Evolutionary conservation across 2,888 invertebrate genomes (phyloP), one percentile per base, ranked within the genome.

Genomic region (Drosophila pseudotalamancana): DNA sequence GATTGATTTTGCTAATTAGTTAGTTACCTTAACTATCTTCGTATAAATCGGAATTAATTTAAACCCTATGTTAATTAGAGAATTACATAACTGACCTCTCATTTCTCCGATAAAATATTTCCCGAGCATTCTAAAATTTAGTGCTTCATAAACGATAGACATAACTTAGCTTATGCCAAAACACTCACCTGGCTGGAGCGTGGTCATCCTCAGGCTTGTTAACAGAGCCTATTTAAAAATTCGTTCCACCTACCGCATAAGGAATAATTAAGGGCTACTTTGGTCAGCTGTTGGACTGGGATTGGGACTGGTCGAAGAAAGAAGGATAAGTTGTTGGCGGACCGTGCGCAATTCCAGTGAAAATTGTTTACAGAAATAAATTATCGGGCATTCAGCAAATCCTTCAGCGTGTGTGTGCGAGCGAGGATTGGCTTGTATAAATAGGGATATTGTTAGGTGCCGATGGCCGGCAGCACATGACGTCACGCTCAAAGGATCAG

Each of bases 341-440:
- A 60, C 29, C 71, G 73, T 67, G 72, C 63, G 62, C 65, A 66
- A 68, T 86, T 88, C 84, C 69, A 72, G 70, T 60, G 77, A 87
- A 80, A 83, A 79, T 35, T 87, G 84, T 87, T 88, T 88, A 87
- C 77, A 80, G 82, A 88, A 76, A 88, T 88, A 88, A 87, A 87
- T 88, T 77, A 78, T 69, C 77, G 62, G 74, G 64, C 67, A 72
- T 70, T 75, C 83, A 69, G 72, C 64, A 86, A 80, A 66, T 63
- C 59, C 53, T 57, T 45, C 63, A 35, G 46, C 67, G 40, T 54
- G 54, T 55, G 48, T 54, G 54, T 55, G 48, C 39, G 37, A 34
- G 59, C n/a, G 9, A 14, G 27, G 29, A 57, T 59, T 39, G 55
- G 16, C 16, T n/a, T n/a, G 43, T 14, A 21, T 29, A 59, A 14